Evolutionary conservation across 2,113 vertebrate species (phyloP).

Genomic region (Pagrus major): DNA sequence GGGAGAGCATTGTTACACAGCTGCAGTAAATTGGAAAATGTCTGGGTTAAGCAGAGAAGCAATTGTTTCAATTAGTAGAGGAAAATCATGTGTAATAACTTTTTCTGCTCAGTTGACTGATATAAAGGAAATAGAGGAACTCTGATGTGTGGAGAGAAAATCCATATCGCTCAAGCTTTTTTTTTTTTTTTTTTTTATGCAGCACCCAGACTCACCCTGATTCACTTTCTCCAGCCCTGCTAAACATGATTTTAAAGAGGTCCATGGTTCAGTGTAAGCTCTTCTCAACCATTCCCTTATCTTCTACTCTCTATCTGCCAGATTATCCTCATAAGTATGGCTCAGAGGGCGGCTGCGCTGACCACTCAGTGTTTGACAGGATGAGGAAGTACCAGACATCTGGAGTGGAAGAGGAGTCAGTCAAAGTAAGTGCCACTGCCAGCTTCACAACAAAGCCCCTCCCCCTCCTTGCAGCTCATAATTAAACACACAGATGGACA

Average conservation of each 20-base stretch:
- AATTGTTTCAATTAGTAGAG: conserved; percentile 2
- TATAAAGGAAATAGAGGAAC: background rate
- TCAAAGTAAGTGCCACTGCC: conserved; percentile 71
- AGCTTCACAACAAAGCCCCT: conserved; percentile 28
- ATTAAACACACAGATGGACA: conserved; percentile 44
- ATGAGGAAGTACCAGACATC: conserved; percentile 86
- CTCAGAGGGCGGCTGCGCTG: conserved; percentile 93
- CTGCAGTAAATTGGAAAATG: background rate
- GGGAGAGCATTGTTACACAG: background rate
- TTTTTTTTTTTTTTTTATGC: conserved; percentile 23
- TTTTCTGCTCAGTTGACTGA: background rate
- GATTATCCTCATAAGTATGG: conserved; percentile 90
- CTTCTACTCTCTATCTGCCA: conserved; percentile 57
- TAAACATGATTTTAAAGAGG: conserved; percentile 6
- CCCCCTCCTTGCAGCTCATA: background rate
- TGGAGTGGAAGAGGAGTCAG: conserved; percentile 81
- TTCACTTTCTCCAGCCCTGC: background rate
- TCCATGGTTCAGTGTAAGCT: conserved; percentile 31
- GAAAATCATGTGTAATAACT: background rate
- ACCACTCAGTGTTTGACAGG: conserved; percentile 93
- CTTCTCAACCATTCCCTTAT: conserved; percentile 20
- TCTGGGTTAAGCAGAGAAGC: background rate
- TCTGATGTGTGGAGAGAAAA: conserved; percentile 8
- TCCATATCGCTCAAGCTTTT: background rate
- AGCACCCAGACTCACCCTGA: background rate